Evolutionary conservation across 2,888 invertebrate genomes (phyloP).

Genomic region (Suillia variegata): DNA sequence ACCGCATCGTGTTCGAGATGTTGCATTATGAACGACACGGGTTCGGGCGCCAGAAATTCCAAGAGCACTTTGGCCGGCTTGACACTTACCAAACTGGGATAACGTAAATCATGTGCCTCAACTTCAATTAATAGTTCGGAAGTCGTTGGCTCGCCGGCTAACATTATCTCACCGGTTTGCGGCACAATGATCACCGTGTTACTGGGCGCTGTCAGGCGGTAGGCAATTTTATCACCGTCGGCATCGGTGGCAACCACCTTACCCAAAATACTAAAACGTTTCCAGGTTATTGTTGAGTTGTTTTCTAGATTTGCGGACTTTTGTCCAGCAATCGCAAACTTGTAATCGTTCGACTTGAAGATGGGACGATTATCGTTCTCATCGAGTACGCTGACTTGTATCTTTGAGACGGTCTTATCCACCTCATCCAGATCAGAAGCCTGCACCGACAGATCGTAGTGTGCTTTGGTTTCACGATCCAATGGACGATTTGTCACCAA

Average conservation of each 20-base stretch:
- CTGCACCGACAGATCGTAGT: constrained; percentile 77
- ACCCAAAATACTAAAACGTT: constrained; percentile 82
- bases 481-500: constrained; percentile 77
- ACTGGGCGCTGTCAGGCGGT: constrained; percentile 79
- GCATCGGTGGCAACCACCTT: constrained; percentile 85
- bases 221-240: constrained; percentile 91
- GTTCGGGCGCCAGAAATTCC: constrained; percentile 70
- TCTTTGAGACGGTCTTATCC: constrained; percentile 80
- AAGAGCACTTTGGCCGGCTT: constrained; percentile 78
- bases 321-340: constrained; percentile 75
- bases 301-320: constrained; percentile 64
- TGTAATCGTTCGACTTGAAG: constrained; percentile 78
- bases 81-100: constrained; percentile 73
- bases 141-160: constrained; percentile 76
- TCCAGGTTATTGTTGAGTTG: constrained; percentile 72
- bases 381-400: constrained; percentile 78
- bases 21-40: constrained; percentile 67
- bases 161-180: constrained; percentile 86
- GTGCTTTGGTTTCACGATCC: constrained; percentile 76
- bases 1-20: constrained; percentile 63
- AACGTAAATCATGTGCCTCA: constrained; percentile 81
- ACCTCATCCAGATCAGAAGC: constrained; percentile 81
- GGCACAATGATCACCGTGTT: constrained; percentile 88
- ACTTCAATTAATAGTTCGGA: constrained; percentile 73
- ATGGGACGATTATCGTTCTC: constrained; percentile 92